Conservation (phyloP, 2,113 vertebrate genomes). For the Calyptomena viridis region DNA sequence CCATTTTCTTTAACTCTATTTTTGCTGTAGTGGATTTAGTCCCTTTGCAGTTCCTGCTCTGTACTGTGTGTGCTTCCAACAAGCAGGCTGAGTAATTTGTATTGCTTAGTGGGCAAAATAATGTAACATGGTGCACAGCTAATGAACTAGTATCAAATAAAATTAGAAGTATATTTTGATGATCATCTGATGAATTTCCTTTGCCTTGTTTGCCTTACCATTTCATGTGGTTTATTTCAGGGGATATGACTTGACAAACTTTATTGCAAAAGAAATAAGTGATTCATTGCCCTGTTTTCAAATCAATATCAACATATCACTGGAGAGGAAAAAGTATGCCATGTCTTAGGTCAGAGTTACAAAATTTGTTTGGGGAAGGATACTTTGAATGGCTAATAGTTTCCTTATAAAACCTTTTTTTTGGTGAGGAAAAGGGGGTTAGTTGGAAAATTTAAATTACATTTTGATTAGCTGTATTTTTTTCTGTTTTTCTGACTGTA, state of each 20-base stretch:
- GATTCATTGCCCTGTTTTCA: constrained; percentile 1
- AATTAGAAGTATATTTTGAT: background rate
- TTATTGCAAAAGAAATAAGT: background rate
- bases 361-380: background rate
- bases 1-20: background rate
- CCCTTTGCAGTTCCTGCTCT: background rate
- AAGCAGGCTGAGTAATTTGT: background rate
- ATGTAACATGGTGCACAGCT: background rate
- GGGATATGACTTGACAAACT: background rate
- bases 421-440: too few relatives aligned
- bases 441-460: background rate
- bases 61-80: background rate
- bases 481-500: background rate
- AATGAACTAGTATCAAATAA: background rate
- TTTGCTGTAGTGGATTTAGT: background rate
- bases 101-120: background rate
- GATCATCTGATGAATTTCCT: background rate
- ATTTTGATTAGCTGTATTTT: background rate
- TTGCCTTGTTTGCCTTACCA: background rate
- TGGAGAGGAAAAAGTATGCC: background rate
- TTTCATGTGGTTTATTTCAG: background rate
- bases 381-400: background rate
- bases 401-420: background rate
- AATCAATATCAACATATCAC: background rate
- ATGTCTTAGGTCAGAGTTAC: background rate